Evolutionary conservation across 2,888 invertebrate species (phyloP).

Genomic region (Athalia rosae): DNA sequence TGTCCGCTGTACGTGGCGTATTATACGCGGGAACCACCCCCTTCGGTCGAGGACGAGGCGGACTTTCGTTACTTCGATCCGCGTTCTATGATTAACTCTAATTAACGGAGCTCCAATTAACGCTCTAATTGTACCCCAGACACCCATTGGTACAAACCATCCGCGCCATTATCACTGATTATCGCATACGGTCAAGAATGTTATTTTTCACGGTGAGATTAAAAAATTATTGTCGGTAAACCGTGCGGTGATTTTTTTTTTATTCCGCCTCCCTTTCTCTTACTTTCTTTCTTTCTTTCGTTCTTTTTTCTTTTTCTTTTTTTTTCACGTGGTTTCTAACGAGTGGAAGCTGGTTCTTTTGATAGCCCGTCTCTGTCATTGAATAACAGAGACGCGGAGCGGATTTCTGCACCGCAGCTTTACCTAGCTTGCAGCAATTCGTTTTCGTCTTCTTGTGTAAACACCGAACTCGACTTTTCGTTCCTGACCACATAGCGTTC

Average conservation of each 20-base stretch:
- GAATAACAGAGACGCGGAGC: not conserved
- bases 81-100: slow-evolving; percentile 20
- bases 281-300: too few relatives aligned
- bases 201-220: not conserved
- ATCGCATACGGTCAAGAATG: slow-evolving; percentile 21
- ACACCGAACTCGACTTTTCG: slow-evolving; percentile 35
- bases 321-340: not conserved
- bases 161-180: slow-evolving; percentile 23
- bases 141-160: slow-evolving; percentile 16
- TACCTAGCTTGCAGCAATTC: slow-evolving; percentile 1
- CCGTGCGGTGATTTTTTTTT: not conserved
- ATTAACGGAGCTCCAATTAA: slow-evolving; percentile 39
- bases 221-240: too few relatives aligned
- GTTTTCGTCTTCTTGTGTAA: slow-evolving; percentile 44
- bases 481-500: slow-evolving; percentile 26
- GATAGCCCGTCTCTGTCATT: not conserved
- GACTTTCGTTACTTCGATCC: slow-evolving; percentile 23
- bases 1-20: not conserved
- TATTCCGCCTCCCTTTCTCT: not conserved
- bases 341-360: too few relatives aligned
- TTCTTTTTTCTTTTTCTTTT: too few relatives aligned
- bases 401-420: not conserved
- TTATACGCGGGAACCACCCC: not conserved
- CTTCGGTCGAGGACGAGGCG: not conserved
- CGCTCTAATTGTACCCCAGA: slow-evolving; percentile 30